Conservation (phyloP, 1,140 invertebrate genomes). For the Listronotus oregonensis region DNA sequence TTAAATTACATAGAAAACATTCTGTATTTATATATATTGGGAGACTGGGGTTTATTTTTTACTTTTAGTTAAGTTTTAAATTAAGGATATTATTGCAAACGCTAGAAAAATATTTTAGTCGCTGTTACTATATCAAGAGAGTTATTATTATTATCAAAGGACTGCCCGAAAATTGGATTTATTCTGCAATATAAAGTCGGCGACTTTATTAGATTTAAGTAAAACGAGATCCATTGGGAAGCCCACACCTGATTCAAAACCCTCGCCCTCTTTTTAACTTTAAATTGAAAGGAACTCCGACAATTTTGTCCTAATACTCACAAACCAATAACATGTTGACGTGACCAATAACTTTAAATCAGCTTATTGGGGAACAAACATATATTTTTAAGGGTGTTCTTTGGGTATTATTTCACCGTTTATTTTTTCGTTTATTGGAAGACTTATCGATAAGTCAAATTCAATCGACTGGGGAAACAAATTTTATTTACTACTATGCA, state of each 20-base stretch:
- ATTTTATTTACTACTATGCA: too few species aligned
- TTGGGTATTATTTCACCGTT: too few species aligned
- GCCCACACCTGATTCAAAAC: background rate
- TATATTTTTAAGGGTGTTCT: background rate
- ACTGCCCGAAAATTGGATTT: conserved; percentile 7
- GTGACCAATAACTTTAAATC: conserved; percentile 17
- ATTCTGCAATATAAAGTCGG: conserved; percentile 6
- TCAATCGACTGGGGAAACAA: too few species aligned
- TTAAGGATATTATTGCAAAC: too few species aligned
- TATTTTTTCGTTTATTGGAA: too few species aligned
- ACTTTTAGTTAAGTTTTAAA: too few species aligned
- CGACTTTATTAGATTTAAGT: conserved; percentile 4
- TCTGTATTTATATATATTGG: too few species aligned
- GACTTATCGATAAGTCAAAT: too few species aligned
- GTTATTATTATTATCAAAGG: background rate
- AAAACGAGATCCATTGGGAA: conserved; percentile 8
- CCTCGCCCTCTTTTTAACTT: conserved; percentile 1
- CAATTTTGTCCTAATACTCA: conserved; percentile 6
- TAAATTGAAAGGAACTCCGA: conserved; percentile 13
- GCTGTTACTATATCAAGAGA: too few species aligned
- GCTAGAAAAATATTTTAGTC: too few species aligned
- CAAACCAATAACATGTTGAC: conserved; percentile 16
- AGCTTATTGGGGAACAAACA: conserved; percentile 8
- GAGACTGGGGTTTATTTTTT: too few species aligned
- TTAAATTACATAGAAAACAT: too few species aligned